Evolutionary conservation across 2,797 vertebrate genomes (phyloP), one percentile per base, ranked within the genome.

Genomic region (Spondyliosoma cantharus): DNA sequence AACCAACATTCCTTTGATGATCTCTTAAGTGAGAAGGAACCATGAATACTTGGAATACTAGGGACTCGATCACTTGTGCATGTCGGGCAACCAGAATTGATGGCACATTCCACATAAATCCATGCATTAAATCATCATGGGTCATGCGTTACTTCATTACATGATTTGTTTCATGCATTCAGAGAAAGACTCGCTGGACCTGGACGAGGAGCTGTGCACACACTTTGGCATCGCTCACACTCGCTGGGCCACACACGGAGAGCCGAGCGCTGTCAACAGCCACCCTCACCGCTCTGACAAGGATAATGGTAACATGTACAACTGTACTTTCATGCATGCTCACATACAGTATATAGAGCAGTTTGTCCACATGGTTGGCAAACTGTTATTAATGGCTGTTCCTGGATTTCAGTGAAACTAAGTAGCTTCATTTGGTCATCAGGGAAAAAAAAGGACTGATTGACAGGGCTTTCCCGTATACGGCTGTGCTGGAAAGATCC

Each of bases 211-310:
- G 75, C 94, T 98, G 86, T 92, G 88, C 88, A 97, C 95, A 1
- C 98, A 99, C 88, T 98, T 99, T 24, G 97, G 97, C 84, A 92
- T 99, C 16, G 97, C 97, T 82, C 98, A 99, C 89, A 99, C 97
- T 4, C 97, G 97, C 80, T 99, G 98, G 98, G 97, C 98, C 0
- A 99, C 98, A 37, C 97, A 99, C 0, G 97, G 98, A 54, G 96
- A 93, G 71, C 97, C 98, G 12, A 99, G 91, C 64, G 93, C 96
- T 0, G 45, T 97, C 82, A 99, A 99, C 94, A 96, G 97, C 86
- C 98, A 99, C 83, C 98, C 98, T 4, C 98, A 99, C 20, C 96
- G 97, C 68, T 99, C 97, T 0, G 97, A 98, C 93, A 98, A 97
- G 89, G 85, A 93, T 56, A 99, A 98, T 1, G 97, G 97, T 94